A percentile compares a stretch with the other conserved stretches of the same genome.
These are phyloP conservation scores for Dryas iulia DNA, from an alignment of 1,140 invertebrate species.

Conservation along the genomic window DNA sequence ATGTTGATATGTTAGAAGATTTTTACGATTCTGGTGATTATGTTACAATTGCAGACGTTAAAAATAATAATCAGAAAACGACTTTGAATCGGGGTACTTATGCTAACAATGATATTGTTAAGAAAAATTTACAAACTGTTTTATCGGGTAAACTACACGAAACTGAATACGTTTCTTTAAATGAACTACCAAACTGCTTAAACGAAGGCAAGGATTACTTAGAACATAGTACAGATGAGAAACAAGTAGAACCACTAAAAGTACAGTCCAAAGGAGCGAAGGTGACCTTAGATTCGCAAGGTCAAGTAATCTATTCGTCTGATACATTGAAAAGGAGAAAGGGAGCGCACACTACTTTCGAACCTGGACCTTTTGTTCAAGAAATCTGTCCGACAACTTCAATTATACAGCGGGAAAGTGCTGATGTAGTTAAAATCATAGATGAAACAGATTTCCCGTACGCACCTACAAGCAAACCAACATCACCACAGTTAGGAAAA, in stretches of 20 bases:
- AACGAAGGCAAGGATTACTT: conserved; percentile 70
- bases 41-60: conserved; percentile 90
- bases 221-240: conserved; percentile 65
- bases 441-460: conserved; percentile 74
- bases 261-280: conserved; percentile 84
- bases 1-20: conserved; percentile 59
- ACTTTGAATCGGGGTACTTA: conserved; percentile 74
- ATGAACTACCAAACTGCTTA: conserved; percentile 86
- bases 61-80: conserved; percentile 86
- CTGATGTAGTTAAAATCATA: conserved; percentile 65
- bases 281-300: conserved; percentile 92
- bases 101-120: conserved; percentile 81
- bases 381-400: conserved; percentile 77
- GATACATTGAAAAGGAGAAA: conserved; percentile 91
- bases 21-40: conserved; percentile 87
- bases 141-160: conserved; percentile 81
- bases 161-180: conserved; percentile 90
- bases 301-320: conserved; percentile 94
- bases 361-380: conserved; percentile 89
- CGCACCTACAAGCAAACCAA: conserved; percentile 63
- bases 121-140: conserved; percentile 80
- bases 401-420: conserved; percentile 69
- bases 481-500: conserved; percentile 82
- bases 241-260: conserved; percentile 65
- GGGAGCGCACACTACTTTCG: conserved; percentile 90